Evolutionary conservation across 2,113 vertebrate genomes (phyloP), one percentile per base, ranked within the genome.

Genomic region (Strix uralensis): DNA sequence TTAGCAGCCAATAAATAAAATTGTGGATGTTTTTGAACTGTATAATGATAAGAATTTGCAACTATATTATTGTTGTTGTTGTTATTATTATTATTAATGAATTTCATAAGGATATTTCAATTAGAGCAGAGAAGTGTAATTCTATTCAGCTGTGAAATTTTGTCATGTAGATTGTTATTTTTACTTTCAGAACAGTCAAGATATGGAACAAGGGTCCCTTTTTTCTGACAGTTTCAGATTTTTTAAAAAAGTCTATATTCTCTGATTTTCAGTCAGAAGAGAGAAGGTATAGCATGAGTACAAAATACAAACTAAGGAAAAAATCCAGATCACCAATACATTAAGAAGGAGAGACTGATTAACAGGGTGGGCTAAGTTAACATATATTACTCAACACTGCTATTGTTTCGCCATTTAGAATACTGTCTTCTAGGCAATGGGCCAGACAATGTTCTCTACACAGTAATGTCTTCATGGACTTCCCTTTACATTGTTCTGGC

Each of bases 1-100:
- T 99, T 99, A 99, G 99, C 98, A 99, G 98, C 98, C 99, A 99
- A 99, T 99, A 98, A 97, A 98, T 98, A 96, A 97, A 98, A 98
- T 97, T 98, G 94, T 98, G 97, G 97, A 98, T 98, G 98, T 98
- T 98, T 97, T 98, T 98, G 83, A 98, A 98, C 93, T 98, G 96
- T 98, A 78, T 97, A 84, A 96, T 98, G 96, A 94, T 98, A 98
- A 98, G 90, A 94, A 96, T 96, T 97, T 97, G 91, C 94, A 97
- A 90, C 38, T 2, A 90, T 97, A 78, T 67, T 8, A 30, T 54
- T 54, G 21, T 82, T 59, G 38, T 77, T 42, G 26, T 75, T 90
- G 16, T 75, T 46, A 61, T 73, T 62, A 55, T 77, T 44, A 20
- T 81, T 91, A 71, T 96, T 83, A 72, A 25, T 66, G 38, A 87